These are phyloP conservation scores for Hoplodrina blanda DNA, from an alignment of 2,888 invertebrate species.

Conservation along the genomic window DNA sequence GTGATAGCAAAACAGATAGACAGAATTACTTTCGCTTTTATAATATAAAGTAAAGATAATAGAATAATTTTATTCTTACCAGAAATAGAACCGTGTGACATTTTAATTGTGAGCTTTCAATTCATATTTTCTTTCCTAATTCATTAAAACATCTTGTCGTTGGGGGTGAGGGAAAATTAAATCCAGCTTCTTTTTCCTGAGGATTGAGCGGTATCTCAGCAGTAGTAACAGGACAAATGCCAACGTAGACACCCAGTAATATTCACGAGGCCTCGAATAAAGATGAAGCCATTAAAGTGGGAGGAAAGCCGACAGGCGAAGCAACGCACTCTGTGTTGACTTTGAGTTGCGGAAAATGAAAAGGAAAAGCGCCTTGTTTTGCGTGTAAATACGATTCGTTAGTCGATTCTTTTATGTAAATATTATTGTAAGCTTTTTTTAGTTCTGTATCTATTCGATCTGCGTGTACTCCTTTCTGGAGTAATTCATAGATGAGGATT, in stretches of 20 bases:
- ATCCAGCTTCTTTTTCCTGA: slow-evolving; percentile 20
- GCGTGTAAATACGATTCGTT: slow-evolving; percentile 74
- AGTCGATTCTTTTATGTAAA: slow-evolving; percentile 76
- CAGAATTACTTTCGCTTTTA: no score
- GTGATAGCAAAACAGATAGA: no score
- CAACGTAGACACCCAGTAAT: slow-evolving; percentile 65
- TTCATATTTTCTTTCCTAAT: slow-evolving; percentile 15
- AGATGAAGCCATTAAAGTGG: slow-evolving; percentile 74
- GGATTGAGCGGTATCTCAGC: slow-evolving; percentile 53
- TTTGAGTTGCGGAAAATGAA: slow-evolving; percentile 76
- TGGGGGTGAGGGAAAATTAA: slow-evolving; percentile 19
- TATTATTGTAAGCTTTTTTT: slow-evolving; percentile 68
- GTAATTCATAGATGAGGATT: slow-evolving; percentile 33
- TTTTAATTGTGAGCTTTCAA: neutral
- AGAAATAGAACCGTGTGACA: neutral
- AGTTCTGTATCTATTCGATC: slow-evolving; percentile 49
- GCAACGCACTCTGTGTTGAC: slow-evolving; percentile 70
- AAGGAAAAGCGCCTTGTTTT: slow-evolving; percentile 73
- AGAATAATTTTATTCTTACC: neutral
- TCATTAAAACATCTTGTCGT: slow-evolving; percentile 12
- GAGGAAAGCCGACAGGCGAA: slow-evolving; percentile 71
- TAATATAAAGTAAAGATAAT: no score
- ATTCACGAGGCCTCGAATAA: slow-evolving; percentile 73
- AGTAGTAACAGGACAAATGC: slow-evolving; percentile 59
- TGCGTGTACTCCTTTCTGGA: slow-evolving; percentile 34